Base-by-base conservation (phyloP, 2,888 invertebrate species). In the Arge pagana region DNA sequence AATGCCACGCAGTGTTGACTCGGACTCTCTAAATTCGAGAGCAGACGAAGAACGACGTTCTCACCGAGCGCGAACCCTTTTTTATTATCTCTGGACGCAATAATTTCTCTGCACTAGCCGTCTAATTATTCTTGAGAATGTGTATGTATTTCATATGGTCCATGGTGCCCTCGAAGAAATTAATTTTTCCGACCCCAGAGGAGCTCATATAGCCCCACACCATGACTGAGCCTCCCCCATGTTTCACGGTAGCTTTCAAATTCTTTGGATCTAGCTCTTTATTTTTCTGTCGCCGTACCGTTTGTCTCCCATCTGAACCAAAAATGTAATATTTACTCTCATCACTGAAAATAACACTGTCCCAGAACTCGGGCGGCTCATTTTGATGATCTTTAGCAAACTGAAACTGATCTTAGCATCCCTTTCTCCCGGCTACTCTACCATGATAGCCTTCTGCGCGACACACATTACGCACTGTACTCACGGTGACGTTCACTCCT, bases 211-310 rank as follows among this genome's bases (percentile, higher is more conserved):
- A 60, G 7, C 64, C 61, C 61, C 63, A 66, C 7, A 64, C 59
- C 58, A 61, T 58, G 5, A 64, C 60, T n/a, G 40, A 53, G n/a
- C 64, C 64, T n/a, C 59, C 62, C n/a, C 63, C 63, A 48, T 65
- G 64, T 48, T 68, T 66, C 0, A 67, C 59, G n/a, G 62, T 64
- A 19, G 60, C 52, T 5, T 26, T 26, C 8, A 63, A 28, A 33
- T 63, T 59, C 41, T 60, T 50, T 37, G 48, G 28, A 10, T 59
- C 28, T 8, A 61, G 31, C 26, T 58, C 59, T 13, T 51, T 50
- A 48, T 60, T 59, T 24, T 19, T 18, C 56, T 56, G 60, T 30
- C 61, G 42, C 57, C 53, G 62, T 11, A 61, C 56, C 39, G 19
- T 59, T 15, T 21, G 48, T 3, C 48, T 33, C 8, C 55, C 53